phyloP scores from a whole-genome alignment of 2,888 invertebrate genomes.

The Agrochola litura region DNA sequence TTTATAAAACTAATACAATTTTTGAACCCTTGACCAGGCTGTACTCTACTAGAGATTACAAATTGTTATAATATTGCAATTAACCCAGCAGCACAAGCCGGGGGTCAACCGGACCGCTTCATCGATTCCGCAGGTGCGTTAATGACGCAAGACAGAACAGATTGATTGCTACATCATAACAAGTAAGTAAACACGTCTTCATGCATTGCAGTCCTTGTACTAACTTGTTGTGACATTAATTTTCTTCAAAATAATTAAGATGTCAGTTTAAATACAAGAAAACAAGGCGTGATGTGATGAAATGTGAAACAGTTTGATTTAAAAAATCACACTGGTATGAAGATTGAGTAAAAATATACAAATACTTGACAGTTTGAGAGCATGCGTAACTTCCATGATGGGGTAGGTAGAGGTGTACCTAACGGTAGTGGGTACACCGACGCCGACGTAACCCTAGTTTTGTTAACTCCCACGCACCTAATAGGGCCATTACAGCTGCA shows the following conservation, averaged over 20 bases:
- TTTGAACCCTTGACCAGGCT: neutral
- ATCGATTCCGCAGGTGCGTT: slow-evolving; percentile 55
- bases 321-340: neutral
- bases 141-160: slow-evolving; percentile 58
- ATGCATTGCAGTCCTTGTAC: slow-evolving; percentile 4
- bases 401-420: too few species aligned
- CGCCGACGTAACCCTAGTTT: too few species aligned
- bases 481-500: too few species aligned
- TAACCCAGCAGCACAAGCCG: slow-evolving; percentile 19
- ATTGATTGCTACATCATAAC: slow-evolving; percentile 58
- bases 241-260: slow-evolving; percentile 31
- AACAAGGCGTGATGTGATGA: neutral
- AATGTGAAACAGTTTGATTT: neutral
- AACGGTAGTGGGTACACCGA: too few species aligned
- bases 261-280: neutral
- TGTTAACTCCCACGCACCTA: too few species aligned
- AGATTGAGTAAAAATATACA: neutral
- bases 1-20: neutral
- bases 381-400: too few species aligned
- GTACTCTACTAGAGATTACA: neutral
- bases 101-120: slow-evolving; percentile 61
- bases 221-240: slow-evolving; percentile 41
- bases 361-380: too few species aligned
- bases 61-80: slow-evolving; percentile 40
- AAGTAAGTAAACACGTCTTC: slow-evolving; percentile 25